phyloP scores from a whole-genome alignment of 2,113 vertebrate species.

The Melanotaenia duboulayi region DNA sequence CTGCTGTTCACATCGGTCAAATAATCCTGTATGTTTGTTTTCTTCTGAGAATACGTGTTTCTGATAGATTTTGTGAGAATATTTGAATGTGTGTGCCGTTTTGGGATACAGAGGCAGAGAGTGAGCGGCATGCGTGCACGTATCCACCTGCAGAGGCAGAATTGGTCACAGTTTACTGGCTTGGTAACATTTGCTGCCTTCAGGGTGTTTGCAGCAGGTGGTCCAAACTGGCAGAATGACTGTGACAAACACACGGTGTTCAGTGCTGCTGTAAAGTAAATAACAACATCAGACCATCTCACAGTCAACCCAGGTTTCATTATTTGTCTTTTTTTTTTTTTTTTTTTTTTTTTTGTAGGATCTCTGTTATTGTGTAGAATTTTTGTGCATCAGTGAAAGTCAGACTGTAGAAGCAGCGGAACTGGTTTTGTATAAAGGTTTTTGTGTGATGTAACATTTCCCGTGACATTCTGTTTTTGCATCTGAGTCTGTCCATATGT shows the following conservation, averaged over 20 bases:
- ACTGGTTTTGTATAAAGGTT: not conserved
- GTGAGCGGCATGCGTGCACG: conserved; percentile 55
- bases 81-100: conserved; percentile 21
- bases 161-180: conserved; percentile 78
- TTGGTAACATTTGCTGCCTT: conserved; percentile 65
- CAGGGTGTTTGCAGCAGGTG: conserved; percentile 76
- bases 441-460: conserved; percentile 1
- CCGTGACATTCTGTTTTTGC: not conserved
- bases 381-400: conserved; percentile 33
- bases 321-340: not conserved
- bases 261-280: conserved; percentile 64
- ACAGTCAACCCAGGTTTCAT: conserved; percentile 13
- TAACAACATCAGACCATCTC: conserved; percentile 66
- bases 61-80: conserved; percentile 28
- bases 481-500: conserved; percentile 15
- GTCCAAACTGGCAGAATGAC: conserved; percentile 72
- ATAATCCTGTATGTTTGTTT: conserved; percentile 42
- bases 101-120: conserved; percentile 44
- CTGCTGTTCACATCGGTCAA: conserved; percentile 32
- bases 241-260: conserved; percentile 71
- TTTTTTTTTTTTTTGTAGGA: conserved; percentile 3
- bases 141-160: conserved; percentile 74
- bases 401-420: conserved; percentile 9
- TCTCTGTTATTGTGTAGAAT: conserved; percentile 15
- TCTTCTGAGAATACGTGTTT: conserved; percentile 40